Percentiles rank a stretch among this genome's conserved stretches.
Conservation (phyloP, 2,113 vertebrate species). For the Hystrix cristata region DNA sequence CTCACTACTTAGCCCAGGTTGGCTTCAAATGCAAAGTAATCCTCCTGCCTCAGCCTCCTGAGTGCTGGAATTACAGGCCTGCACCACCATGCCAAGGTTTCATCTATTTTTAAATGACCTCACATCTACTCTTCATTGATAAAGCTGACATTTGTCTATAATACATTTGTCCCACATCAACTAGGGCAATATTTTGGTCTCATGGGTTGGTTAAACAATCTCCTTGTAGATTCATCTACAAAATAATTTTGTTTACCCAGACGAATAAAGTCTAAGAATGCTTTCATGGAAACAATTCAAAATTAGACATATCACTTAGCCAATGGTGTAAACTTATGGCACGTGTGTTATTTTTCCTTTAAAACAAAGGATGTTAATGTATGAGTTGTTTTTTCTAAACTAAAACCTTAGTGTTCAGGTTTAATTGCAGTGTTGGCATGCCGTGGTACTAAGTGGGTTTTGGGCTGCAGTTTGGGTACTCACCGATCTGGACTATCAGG, state of each 20-base stretch:
- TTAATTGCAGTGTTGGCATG: background rate
- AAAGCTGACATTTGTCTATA: background rate
- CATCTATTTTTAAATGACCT: background rate
- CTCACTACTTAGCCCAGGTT: background rate
- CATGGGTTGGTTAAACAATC: background rate
- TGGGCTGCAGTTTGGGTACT: background rate
- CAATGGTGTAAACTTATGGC: background rate
- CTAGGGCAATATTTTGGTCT: background rate
- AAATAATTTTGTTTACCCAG: background rate
- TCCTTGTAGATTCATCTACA: background rate
- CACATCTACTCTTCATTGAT: background rate
- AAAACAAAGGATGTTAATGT: background rate
- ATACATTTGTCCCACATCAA: too few species aligned
- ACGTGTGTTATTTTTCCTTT: background rate
- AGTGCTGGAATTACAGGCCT: background rate
- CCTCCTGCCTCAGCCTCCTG: background rate
- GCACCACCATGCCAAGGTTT: background rate
- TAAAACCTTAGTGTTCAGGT: background rate
- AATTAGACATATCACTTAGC: background rate
- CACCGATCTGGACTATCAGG: too few species aligned
- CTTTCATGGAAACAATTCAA: background rate
- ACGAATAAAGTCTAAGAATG: background rate
- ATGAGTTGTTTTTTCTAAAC: background rate
- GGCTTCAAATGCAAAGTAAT: background rate
- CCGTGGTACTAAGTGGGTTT: background rate